Percentiles rank a stretch among this genome's conserved stretches.
phyloP scores from a whole-genome alignment of 2,888 invertebrate genomes.

The Pterobdella sp. region DNA sequence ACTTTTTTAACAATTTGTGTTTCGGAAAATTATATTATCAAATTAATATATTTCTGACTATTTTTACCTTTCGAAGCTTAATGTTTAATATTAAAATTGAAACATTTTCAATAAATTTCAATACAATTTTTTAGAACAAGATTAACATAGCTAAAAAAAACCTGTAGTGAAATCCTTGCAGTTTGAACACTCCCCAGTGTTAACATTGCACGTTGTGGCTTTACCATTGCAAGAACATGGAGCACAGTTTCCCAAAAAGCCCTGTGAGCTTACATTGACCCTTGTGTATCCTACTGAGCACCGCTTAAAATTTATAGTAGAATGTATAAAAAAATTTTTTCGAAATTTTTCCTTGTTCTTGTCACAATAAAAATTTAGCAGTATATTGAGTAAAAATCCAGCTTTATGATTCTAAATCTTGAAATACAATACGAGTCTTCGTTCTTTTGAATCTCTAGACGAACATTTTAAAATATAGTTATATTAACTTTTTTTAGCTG shows the following conservation, averaged over 20 bases:
- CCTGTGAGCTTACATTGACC: constrained; percentile 52
- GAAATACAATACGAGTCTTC: neutral
- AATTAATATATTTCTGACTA: neutral
- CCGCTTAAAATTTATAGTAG: constrained; percentile 30
- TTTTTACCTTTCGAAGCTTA: neutral
- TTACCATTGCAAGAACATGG: constrained; percentile 80
- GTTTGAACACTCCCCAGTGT: constrained; percentile 73
- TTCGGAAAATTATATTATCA: neutral
- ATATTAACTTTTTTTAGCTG: too few relatives aligned
- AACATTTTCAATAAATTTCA: too few relatives aligned
- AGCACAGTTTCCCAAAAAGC: constrained; percentile 52
- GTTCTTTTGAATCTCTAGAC: too few relatives aligned
- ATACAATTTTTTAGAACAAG: too few relatives aligned
- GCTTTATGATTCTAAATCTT: neutral
- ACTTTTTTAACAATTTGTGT: neutral
- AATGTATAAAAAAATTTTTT: neutral
- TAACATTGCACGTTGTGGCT: constrained; percentile 72
- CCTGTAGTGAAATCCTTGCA: constrained; percentile 39
- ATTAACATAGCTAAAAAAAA: neutral
- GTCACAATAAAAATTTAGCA: too few relatives aligned
- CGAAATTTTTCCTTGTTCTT: neutral
- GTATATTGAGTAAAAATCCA: too few relatives aligned
- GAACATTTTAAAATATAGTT: too few relatives aligned
- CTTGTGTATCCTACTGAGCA: constrained; percentile 38
- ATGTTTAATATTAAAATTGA: too few relatives aligned